Conservation (phyloP, 2,113 vertebrate genomes). For the Hyaena hyaena region DNA sequence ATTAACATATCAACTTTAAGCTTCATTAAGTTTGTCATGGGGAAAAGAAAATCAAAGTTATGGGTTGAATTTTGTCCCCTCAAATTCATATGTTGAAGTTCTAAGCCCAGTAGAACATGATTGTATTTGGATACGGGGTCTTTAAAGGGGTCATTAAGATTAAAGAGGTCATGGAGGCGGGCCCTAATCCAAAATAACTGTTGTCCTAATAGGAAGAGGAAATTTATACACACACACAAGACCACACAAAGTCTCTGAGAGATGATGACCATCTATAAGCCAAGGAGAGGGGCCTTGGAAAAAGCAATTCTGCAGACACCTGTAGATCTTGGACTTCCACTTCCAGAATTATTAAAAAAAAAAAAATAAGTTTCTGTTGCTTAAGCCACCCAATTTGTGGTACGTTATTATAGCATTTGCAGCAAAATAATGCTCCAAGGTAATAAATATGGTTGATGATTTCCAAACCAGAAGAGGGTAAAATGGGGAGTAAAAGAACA, state of each 20-base stretch:
- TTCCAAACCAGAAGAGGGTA: neutral
- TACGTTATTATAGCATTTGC: neutral
- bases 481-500: neutral
- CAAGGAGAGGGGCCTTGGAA: neutral
- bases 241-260: neutral
- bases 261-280: neutral
- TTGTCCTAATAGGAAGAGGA: neutral
- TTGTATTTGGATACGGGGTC: neutral
- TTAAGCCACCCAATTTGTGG: neutral
- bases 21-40: neutral
- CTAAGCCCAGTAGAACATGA: neutral
- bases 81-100: neutral
- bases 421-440: neutral
- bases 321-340: neutral
- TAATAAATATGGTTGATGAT: neutral
- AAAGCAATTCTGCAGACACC: neutral
- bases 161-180: neutral
- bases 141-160: neutral
- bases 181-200: neutral
- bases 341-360: neutral
- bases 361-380: neutral
- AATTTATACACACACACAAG: neutral
- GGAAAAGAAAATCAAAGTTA: neutral
- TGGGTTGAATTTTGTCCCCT: neutral
- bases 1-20: neutral